These are phyloP conservation scores for Epizoanthus fatuus DNA, from an alignment of 92 coral and sea anemone species.

Conservation along the genomic window DNA sequence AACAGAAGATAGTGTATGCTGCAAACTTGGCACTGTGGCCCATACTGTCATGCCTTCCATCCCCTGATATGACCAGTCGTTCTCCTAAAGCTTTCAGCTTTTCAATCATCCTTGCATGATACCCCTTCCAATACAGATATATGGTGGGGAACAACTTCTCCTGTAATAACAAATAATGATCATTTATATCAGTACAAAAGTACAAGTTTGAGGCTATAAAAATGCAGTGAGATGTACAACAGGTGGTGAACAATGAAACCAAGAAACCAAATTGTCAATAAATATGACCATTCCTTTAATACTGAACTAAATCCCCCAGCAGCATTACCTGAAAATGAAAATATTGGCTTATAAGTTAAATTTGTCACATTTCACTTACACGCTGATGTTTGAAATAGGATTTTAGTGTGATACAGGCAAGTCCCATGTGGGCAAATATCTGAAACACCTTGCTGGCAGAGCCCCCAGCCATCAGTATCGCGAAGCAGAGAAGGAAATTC, in stretches of 20 bases:
- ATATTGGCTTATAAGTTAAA: too few relatives aligned
- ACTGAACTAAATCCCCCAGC: too few relatives aligned
- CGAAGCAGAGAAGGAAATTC: constrained; percentile 57
- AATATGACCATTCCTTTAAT: too few relatives aligned
- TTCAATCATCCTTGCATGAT: constrained; percentile 29
- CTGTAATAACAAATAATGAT: constrained; percentile 3
- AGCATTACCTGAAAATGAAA: too few relatives aligned
- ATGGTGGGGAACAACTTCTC: constrained; percentile 50
- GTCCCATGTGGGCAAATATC: constrained; percentile 55
- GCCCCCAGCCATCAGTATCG: constrained; percentile 57
- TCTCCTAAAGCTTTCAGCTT: constrained; percentile 42
- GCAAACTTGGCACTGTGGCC: constrained; percentile 63
- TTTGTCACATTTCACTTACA: background rate
- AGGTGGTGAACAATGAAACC: too few relatives aligned
- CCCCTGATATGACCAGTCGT: constrained; percentile 44
- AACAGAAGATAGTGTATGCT: constrained; percentile 64
- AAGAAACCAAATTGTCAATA: too few relatives aligned
- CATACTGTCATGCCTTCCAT: constrained; percentile 69
- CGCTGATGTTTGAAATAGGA: constrained; percentile 43
- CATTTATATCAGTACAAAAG: too few relatives aligned
- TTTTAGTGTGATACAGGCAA: constrained; percentile 35
- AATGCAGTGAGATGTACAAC: too few relatives aligned
- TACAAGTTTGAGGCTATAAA: too few relatives aligned
- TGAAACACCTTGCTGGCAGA: constrained; percentile 57
- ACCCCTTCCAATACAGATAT: constrained; percentile 51